Evolutionary conservation across 2,888 invertebrate genomes (phyloP).

Genomic region (Colletes collaris): DNA sequence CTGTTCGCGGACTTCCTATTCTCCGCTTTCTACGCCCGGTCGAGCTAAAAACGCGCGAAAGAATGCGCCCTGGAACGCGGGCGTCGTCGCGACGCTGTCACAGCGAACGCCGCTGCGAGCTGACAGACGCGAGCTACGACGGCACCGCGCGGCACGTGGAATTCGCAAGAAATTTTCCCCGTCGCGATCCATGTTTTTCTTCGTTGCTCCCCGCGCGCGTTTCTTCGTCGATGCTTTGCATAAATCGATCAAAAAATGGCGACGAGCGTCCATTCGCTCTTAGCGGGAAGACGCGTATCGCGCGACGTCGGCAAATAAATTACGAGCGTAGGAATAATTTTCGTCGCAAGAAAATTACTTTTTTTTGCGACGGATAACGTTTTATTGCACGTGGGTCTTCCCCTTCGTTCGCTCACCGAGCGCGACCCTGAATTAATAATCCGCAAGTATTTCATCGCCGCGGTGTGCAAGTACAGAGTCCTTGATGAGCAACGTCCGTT

Average conservation of each 20-base stretch:
- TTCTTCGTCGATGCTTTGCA: constrained; percentile 14
- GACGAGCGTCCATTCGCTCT: no score
- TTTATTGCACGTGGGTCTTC: constrained; percentile 1
- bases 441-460: neutral
- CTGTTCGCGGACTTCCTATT: constrained; percentile 28
- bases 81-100: constrained; percentile 24
- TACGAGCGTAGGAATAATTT: no score
- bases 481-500: neutral
- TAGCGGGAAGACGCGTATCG: no score
- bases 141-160: neutral
- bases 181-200: constrained; percentile 4
- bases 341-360: no score
- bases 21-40: constrained; percentile 31
- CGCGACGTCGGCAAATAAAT: no score
- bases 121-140: constrained; percentile 11
- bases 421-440: constrained; percentile 18
- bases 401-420: neutral
- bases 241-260: constrained; percentile 26
- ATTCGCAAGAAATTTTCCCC: neutral
- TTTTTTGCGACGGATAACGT: no score
- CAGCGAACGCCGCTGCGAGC: neutral
- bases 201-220: neutral
- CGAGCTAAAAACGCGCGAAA: constrained; percentile 34
- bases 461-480: neutral
- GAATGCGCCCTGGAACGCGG: constrained; percentile 19